Evolutionary conservation across 53 echinoderm and acorn worm genomes (phyloP), one percentile per base, ranked within the genome.

Genomic region (Patiria pectinifera): DNA sequence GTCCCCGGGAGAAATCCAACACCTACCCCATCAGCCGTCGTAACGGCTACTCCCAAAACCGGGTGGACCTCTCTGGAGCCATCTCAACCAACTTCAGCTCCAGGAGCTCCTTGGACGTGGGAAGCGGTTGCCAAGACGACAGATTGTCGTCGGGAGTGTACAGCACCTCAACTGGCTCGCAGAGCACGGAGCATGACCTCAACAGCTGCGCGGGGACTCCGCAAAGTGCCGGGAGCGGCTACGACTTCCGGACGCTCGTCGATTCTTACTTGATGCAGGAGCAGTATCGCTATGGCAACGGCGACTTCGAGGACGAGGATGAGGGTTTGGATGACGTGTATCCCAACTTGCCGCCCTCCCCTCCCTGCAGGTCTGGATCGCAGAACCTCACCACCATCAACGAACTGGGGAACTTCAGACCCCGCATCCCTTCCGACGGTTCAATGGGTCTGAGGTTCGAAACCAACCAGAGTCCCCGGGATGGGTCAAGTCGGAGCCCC

Each of bases 311-410:
- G 12, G 87, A 87, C 19, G 80, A 61, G 66, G 90, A 90, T 12
- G 90, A 90, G 46, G 90, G 81, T 12, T 14, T 80, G 70, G 90
- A 90, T 45, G 90, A 90, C 66, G 90, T 90, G 44, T 88, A 88
- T 43, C 78, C 77, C 8, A 25, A 78, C 21, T 24, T 88, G n/a
- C 60, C 88, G n/a, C 60, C 88, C 3, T 87, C 87, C 43, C 89
- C 80, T 7, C 80, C 53, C 66, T 14, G n/a, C 90, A 92, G 87
- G 19, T 76, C 77, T 11, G 82, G 82, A 1, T 85, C 78, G 4
- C 92, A 85, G 49, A 92, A 92, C 62, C 78, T 92, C 13, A 78
- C 85, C 19, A 92, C 92, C 7, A 92, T 92, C 58, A 49, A 85
- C n/a, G 92, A 92, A 53, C 78, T 60, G 78, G 92, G 80, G 3